phyloP scores from a whole-genome alignment of 2,797 vertebrate genomes.

The Chelon auratus region DNA sequence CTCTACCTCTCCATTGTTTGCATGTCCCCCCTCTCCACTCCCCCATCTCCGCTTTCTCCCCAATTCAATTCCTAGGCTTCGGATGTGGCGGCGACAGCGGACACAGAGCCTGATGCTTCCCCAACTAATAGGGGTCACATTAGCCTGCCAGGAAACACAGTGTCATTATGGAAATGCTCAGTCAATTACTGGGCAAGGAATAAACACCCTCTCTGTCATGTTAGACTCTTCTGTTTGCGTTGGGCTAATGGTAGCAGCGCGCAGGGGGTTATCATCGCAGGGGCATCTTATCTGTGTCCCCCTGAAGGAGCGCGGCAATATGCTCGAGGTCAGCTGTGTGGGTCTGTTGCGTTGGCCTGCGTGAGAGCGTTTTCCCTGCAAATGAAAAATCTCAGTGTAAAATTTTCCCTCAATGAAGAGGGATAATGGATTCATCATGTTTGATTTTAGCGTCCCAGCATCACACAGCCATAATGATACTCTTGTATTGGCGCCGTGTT shows the following conservation, averaged over 20 bases:
- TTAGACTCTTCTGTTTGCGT: constrained; percentile 55
- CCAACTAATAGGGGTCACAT: constrained; percentile 78
- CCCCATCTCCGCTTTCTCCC: constrained; percentile 44
- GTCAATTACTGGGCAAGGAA: constrained; percentile 66
- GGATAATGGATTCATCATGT: constrained; percentile 14
- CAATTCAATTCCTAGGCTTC: constrained; percentile 49
- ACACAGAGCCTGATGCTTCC: constrained; percentile 59
- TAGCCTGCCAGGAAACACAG: constrained; percentile 74
- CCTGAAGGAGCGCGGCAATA: constrained; percentile 26
- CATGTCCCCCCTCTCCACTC: constrained; percentile 35
- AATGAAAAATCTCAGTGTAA: constrained; percentile 28
- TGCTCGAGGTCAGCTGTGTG: constrained; percentile 31
- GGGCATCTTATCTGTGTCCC: constrained; percentile 53
- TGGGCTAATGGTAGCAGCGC: constrained; percentile 43
- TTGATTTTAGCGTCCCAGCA: constrained; percentile 11
- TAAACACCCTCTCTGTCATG: constrained; percentile 70
- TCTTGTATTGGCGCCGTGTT: constrained; percentile 3
- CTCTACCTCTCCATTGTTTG: constrained; percentile 66
- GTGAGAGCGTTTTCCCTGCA: constrained; percentile 13
- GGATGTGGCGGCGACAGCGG: constrained; percentile 29
- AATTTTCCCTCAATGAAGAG: constrained; percentile 3
- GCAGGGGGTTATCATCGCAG: constrained; percentile 45
- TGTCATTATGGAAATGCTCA: constrained; percentile 75
- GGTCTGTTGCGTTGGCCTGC: constrained; percentile 1
- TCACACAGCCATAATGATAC: not conserved